Base-by-base conservation (phyloP, 2,797 vertebrate species). In the Squalus acanthias region DNA sequence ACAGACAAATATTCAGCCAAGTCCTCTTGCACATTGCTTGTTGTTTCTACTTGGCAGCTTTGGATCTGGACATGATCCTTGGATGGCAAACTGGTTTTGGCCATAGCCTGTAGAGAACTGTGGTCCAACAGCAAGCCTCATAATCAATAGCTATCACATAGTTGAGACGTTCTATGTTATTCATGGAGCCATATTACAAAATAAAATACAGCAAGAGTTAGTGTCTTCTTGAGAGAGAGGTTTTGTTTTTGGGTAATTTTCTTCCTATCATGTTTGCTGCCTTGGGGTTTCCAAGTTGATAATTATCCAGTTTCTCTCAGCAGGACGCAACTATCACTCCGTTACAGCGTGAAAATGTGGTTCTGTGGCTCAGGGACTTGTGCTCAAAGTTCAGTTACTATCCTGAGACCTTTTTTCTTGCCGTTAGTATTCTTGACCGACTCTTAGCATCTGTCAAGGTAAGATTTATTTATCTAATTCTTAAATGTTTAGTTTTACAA, bases 301-400 rank as follows among this genome's bases (percentile, higher is more conserved):
- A 50, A 57, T 50, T 89, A n/a, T 94, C 2, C 88, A n/a, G 95
- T 96, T 96, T 39, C 57, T 95, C 65, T 72, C 0, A 95, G 53
- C 97, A 98, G 98, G 98, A 98, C 39, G 97, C 98, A 96, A 98
- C 98, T 97, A 97, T 98, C 96, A 98, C 98, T 95, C 97, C 97
- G 0, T 96, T 50, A 0, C 97, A 98, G 96, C 98, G 98, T 96
- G 97, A 98, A 96, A 98, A 98, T 96, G 97, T 96, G 0, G 97
- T 98, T 96, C 57, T 98, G 67, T 98, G 98, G 98, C 96, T 98
- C 20, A 97, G 97, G 85, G 97, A 98, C 96, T 97, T 98, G 97
- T 98, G 96, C 96, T 96, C 97, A 1, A 72, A 94, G 24, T 98
- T 98, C 96, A 96, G 96, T 22, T 98, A 99, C 97, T 98, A 97